Evolutionary conservation across 2,113 vertebrate genomes (phyloP).

Genomic region (Ariopsis seemanni): DNA sequence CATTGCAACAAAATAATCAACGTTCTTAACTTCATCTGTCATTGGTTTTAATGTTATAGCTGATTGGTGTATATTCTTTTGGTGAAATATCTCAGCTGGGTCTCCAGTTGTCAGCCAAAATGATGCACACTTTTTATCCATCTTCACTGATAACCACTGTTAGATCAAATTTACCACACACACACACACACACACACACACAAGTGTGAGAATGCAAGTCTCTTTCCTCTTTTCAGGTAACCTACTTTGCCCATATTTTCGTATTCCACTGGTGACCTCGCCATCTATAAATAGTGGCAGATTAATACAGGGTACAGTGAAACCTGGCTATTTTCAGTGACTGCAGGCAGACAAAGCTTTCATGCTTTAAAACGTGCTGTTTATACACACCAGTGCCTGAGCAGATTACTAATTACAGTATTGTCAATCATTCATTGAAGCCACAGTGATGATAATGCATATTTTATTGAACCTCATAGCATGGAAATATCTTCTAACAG

Average conservation of each 20-base stretch:
- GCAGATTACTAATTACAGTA: constrained; percentile 51
- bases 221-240: constrained; percentile 50
- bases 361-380: constrained; percentile 50
- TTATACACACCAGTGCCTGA: constrained; percentile 57
- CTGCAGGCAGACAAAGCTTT: constrained; percentile 64
- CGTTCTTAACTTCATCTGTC: too few species aligned
- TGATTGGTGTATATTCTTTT: too few species aligned
- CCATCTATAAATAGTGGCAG: constrained; percentile 69
- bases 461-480: neutral
- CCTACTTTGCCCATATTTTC: constrained; percentile 70
- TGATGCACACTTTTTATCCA: too few species aligned
- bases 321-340: constrained; percentile 57
- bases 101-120: too few species aligned
- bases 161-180: neutral
- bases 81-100: too few species aligned
- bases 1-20: too few species aligned
- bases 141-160: neutral
- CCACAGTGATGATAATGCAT: constrained; percentile 10
- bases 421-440: constrained; percentile 43
- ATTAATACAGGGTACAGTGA: constrained; percentile 63
- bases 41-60: too few species aligned
- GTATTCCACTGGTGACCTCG: constrained; percentile 59
- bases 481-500: neutral
- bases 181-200: neutral
- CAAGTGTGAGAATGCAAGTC: neutral